These are phyloP conservation scores for Dinoponera quadriceps DNA, from an alignment of 1,140 invertebrate genomes.

Conservation along the genomic window DNA sequence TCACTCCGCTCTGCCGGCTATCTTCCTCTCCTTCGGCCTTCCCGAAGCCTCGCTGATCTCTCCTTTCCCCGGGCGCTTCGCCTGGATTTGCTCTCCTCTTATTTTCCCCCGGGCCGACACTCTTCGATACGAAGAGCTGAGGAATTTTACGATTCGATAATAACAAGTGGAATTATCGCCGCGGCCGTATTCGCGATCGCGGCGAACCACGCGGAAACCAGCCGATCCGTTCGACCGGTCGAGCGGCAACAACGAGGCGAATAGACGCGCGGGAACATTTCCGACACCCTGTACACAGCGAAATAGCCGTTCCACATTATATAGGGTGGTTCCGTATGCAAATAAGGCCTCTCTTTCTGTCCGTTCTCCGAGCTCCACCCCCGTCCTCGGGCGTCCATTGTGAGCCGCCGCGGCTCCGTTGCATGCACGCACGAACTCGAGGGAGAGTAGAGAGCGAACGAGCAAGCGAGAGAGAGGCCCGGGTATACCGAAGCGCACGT, in stretches of 20 bases:
- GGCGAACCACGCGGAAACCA: too few relatives aligned
- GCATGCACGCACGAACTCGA: slow-evolving; percentile 30
- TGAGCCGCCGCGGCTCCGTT: slow-evolving; percentile 60
- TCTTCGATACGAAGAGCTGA: neutral
- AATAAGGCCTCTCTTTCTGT: slow-evolving; percentile 79
- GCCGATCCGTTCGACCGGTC: too few relatives aligned
- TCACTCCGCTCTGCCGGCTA: slow-evolving; percentile 77
- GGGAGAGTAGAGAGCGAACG: neutral
- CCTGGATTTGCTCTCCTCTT: slow-evolving; percentile 45
- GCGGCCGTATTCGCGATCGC: too few relatives aligned
- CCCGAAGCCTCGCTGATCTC: slow-evolving; percentile 47
- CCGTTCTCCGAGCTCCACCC: slow-evolving; percentile 80
- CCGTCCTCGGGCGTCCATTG: slow-evolving; percentile 83
- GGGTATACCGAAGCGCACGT: slow-evolving; percentile 57
- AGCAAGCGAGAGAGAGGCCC: slow-evolving; percentile 17
- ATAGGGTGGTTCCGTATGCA: slow-evolving; percentile 81
- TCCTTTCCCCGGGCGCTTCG: slow-evolving; percentile 44
- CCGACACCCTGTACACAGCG: slow-evolving; percentile 62
- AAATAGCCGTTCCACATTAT: slow-evolving; percentile 77
- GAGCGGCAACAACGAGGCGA: neutral
- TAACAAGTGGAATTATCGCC: too few relatives aligned
- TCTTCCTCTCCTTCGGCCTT: slow-evolving; percentile 52
- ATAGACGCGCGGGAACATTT: slow-evolving; percentile 10
- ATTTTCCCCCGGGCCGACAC: slow-evolving; percentile 32
- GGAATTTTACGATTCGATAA: too few relatives aligned